A percentile compares a stretch with the other conserved stretches of the same genome.
Evolutionary conservation across 1,140 invertebrate species (phyloP).

Genomic region (Stratiolaelaps scimitus): DNA sequence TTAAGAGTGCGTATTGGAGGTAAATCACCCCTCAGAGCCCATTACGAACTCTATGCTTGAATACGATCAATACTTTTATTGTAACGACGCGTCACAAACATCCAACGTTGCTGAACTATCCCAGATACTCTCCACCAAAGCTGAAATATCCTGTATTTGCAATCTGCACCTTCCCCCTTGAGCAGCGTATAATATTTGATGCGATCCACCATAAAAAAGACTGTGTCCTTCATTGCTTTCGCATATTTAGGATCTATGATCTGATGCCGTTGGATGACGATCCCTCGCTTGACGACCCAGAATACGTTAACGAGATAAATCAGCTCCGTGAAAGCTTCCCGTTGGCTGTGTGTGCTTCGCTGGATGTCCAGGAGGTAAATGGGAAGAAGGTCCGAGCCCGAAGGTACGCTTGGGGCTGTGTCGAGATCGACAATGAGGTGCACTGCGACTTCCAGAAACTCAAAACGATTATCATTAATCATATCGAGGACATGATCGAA

Average conservation of each 20-base stretch:
- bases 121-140: too few relatives aligned
- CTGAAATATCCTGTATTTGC: too few relatives aligned
- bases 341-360: conserved; percentile 41
- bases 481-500: conserved; percentile 25
- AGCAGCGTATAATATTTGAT: too few relatives aligned
- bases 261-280: conserved; percentile 26
- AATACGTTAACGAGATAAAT: conserved; percentile 23
- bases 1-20: too few relatives aligned
- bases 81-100: too few relatives aligned
- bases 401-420: conserved; percentile 52
- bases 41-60: too few relatives aligned
- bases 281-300: conserved; percentile 12
- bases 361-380: conserved; percentile 40
- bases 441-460: conserved; percentile 55
- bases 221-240: not conserved
- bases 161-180: too few relatives aligned
- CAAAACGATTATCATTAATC: conserved; percentile 9
- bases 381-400: conserved; percentile 44
- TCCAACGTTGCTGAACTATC: too few relatives aligned
- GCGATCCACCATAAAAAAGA: too few relatives aligned
- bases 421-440: conserved; percentile 53
- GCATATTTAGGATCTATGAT: conserved; percentile 6
- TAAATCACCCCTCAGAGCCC: too few relatives aligned
- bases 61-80: too few relatives aligned
- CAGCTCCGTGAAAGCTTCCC: conserved; percentile 35